Evolutionary conservation across 2,888 invertebrate species (phyloP).

Genomic region (Pachycephus smyrnensis): DNA sequence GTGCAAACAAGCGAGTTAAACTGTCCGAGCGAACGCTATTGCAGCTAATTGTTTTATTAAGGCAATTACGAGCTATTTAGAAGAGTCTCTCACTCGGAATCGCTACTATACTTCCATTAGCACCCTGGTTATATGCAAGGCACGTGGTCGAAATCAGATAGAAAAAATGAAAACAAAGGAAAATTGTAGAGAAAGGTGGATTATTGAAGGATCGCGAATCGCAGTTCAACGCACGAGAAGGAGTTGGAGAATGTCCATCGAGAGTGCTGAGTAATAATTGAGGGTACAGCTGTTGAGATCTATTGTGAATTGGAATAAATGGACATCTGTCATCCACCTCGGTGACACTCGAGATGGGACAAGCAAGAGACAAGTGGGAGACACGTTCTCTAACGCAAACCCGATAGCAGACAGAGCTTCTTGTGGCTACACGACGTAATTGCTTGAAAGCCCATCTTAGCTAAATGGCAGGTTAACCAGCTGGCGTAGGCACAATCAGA

Average conservation of each 20-base stretch:
- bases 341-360: background rate
- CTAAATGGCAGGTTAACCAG: constrained; percentile 3
- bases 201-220: no score
- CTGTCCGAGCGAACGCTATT: constrained; percentile 9
- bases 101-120: background rate
- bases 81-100: background rate
- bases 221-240: no score
- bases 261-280: no score
- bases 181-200: background rate
- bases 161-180: background rate
- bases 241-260: no score
- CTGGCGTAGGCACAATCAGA: background rate
- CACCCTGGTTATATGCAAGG: no score
- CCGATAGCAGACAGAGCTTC: background rate
- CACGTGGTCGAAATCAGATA: no score
- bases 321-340: background rate
- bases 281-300: no score
- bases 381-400: background rate
- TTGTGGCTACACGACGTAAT: constrained; percentile 47
- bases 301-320: background rate
- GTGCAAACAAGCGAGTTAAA: background rate
- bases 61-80: constrained; percentile 46
- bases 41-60: constrained; percentile 49
- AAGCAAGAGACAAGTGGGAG: background rate
- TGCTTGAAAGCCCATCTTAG: constrained; percentile 46